Evolutionary conservation across 2,113 vertebrate species (phyloP), one percentile per base, ranked within the genome.

Genomic region (Coreoperca whiteheadi): DNA sequence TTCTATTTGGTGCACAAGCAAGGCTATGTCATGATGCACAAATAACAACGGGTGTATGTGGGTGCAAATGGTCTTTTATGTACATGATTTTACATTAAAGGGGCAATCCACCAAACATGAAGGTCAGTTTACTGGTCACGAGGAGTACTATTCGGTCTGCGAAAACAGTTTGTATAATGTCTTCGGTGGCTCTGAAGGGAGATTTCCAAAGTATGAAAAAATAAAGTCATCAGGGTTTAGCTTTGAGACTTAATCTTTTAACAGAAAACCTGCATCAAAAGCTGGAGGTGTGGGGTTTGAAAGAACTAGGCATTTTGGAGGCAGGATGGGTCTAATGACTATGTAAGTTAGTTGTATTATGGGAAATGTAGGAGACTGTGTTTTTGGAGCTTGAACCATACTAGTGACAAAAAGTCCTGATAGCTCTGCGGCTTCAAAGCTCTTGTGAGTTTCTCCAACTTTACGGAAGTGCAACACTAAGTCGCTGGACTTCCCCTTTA

Each of bases 1-100:
- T 80, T 86, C 28, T 41, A 21, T 77, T 21, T 68, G 39, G 20
- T 28, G 20, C 64, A 81, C 51, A 83, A 50, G 64, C 64, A 56
- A 51, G 39, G 16, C 63, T 43, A 71, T 59, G 39, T 70, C 48
- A 6, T 23, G n/a, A 69, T 37, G 61, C 57, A 87, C 37, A 61
- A 16, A 82, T 50, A 56, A 53, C 18, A 39, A 75, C 56, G 8
- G 1, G 11, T 30, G 28, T 56, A 57, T 21, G 32, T 41, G 39
- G 23, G 14, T 56, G 37, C 46, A 79, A 61, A 67, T 21, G 0
- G 30, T 41, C 6, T 34, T 51, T 25, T 43, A 76, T 20, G 46
- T 16, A 25, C 46, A 28, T 15, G 4, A 39, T 39, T 61, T 56
- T 32, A 9, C 9, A 68, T 68, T 48, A 20, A 48, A 67, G 46